Base-by-base conservation (phyloP, 2,888 invertebrate species). In the Harpalus rubripes region DNA sequence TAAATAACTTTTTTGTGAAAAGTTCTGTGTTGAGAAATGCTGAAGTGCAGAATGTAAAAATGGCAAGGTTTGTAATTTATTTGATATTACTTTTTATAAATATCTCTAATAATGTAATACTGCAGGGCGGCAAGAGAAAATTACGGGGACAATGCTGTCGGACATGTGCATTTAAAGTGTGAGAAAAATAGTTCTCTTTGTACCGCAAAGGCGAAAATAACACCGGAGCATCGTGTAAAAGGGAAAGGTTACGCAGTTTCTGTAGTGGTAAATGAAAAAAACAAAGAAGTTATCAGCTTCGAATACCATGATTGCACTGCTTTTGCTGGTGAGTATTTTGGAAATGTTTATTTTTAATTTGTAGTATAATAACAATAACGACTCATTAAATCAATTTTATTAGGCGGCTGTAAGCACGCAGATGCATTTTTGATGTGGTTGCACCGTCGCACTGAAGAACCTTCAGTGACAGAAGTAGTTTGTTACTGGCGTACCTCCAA, bases 241-340 rank as follows among this genome's bases (percentile, higher is more conserved):
- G 15, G n/a, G 8, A 85, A 65, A 79, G 56, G 78, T n/a, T 86
- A 86, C 79, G 41, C 52, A 16, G 81, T 82, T n/a, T 80, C 80
- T 59, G 52, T 83, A 41, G 18, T 22, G 2, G 83, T 84, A 56
- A 76, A 87, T 81, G 87, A 87, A 83, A 78, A 68, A 7, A 81
- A 86, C 8, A 79, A 86, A 61, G 72, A 65, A 65, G 83, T 87
- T 18, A 2, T 56, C 7, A 80, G 26, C n/a, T 56, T 85, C 18
- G 81, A 86, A 68, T 87, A 86, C 85, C 81, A 87, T 72, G 87
- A 86, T 63, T 87, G 87, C 84, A 86, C 86, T 56, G 87, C 87
- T n/a, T 4, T 44, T 87, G 86, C 81, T 86, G n/a, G n/a, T n/a
- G n/a, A n/a, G n/a, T n/a, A n/a, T n/a, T n/a, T n/a, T n/a, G n/a